Conservation (phyloP, 2,113 vertebrate species). For the Emberiza fucata region DNA sequence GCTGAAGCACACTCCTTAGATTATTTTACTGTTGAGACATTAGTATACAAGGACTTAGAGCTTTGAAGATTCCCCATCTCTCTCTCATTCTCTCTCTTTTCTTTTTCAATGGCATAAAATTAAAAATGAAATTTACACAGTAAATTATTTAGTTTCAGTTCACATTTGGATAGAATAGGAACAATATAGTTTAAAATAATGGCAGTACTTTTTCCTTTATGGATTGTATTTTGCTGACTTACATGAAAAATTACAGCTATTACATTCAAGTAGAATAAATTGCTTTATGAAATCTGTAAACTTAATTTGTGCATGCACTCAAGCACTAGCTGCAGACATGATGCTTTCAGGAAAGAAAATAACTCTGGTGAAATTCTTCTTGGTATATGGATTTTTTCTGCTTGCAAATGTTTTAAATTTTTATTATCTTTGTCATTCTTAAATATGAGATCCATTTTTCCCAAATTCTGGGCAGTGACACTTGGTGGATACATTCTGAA, state of each 20-base stretch:
- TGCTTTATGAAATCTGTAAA: slow-evolving; percentile 72
- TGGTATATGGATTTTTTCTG: slow-evolving; percentile 44
- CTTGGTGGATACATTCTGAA: slow-evolving; percentile 16
- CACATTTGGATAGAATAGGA: slow-evolving; percentile 59
- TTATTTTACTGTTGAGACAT: slow-evolving; percentile 56
- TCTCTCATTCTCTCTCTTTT: not conserved
- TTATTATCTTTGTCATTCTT: slow-evolving; percentile 32
- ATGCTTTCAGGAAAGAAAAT: slow-evolving; percentile 39
- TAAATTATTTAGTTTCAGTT: slow-evolving; percentile 67
- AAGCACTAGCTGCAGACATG: slow-evolving; percentile 30
- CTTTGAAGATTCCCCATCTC: not conserved
- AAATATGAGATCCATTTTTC: not conserved
- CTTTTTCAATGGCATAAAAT: slow-evolving; percentile 60
- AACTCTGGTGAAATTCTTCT: slow-evolving; percentile 39
- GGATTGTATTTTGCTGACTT: slow-evolving; percentile 70
- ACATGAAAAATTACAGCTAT: slow-evolving; percentile 73
- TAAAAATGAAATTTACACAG: slow-evolving; percentile 70
- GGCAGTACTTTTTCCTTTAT: slow-evolving; percentile 58
- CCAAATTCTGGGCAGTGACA: not conserved
- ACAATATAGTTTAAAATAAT: slow-evolving; percentile 67
- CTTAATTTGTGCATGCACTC: slow-evolving; percentile 69
- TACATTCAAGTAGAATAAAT: slow-evolving; percentile 71
- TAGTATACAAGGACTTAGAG: slow-evolving; percentile 60
- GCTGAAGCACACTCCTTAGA: slow-evolving; percentile 58
- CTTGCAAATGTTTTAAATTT: not conserved